Base-by-base conservation (phyloP, 2,888 invertebrate species). In the Automeris io region DNA sequence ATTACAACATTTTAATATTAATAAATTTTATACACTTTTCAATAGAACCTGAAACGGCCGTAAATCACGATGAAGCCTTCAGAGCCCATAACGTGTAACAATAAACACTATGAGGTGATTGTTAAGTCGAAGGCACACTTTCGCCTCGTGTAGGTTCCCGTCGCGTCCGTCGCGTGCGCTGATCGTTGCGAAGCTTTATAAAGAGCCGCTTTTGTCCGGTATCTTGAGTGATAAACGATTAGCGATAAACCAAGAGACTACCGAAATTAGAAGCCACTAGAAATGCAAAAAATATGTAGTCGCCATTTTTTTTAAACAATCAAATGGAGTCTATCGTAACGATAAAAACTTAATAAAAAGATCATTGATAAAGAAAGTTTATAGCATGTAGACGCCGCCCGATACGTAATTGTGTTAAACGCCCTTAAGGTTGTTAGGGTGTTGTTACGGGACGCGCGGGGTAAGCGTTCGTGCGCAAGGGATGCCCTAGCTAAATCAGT, bases 131-230 rank as follows among this genome's bases (percentile, higher is more conserved):
- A 36, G 37, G 39, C 37, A 43, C 41, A 44, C 52, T 49, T 49
- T 49, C 48, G 35, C 51, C 40, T 32, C 33, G 35, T 35, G 24
- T 24, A 35, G 33, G 34, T 11, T 23, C n/a, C n/a, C n/a, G 22
- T 19, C 34, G 34, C 34, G 23, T 6, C 12, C 18, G 45, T 49
- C 40, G 45, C 49, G 52, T 48, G 47, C 41, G 9, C 39, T 24
- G 51, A 47, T 50, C 40, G 29, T 32, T 47, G 41, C 46, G 35
- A 39, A 34, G 38, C 33, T 29, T 25, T 34, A 33, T 11, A 31
- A 23, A 23, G 32, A 37, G 37, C 24, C 33, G 23, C 34, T 22
- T 29, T 29, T 29, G 29, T 31, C 16, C 13, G 11, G 18, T 18
- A 19, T 34, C 25, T 1, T 18, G 34, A 39, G 39, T 24, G 11